Base-by-base conservation (phyloP, 2,888 invertebrate species). In the Amaurobius ferox region DNA sequence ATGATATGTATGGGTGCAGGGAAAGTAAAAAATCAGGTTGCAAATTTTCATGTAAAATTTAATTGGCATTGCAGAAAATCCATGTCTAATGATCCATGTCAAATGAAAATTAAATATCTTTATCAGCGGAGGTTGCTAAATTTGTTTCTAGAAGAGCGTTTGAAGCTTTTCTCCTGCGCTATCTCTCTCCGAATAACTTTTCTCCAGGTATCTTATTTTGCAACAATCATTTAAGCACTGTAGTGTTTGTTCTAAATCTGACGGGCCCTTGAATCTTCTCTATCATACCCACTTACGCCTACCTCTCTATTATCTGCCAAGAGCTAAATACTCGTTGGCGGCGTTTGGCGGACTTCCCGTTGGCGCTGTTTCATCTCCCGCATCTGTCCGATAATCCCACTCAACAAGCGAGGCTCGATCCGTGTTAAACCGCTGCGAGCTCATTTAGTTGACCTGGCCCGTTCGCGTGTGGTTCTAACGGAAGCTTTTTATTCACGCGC, bases 361-460 rank as follows among this genome's bases (percentile, higher is more conserved):
- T 55, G 55, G 55, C 55, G 55, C 19, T 3, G 1, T 2, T 11
- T 55, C 55, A 55, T 55, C 55, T 55, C 2, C 16, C 23, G 23
- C 55, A 55, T 55, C 55, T 55, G 55, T 55, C 55, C 55, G 44
- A 44, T 2, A 55, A 55, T 3, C 55, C 55, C 55, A 23, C 55
- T 23, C 55, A 23, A 6, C 55, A 55, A 23, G 23, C 19, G 1
- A 19, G 55, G 5, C 55, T 23, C 55, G 55, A 55, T 55, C 55
- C 55, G 55, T 23, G 55, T 55, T 55, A 23, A 55, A 55, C 55
- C 35, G 9, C 9, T 23, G 23, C 55, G 23, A 19, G 23, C 23
- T 55, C 55, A 55, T 55, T 55, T 55, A 55, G 55, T 23, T 55
- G 55, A 55, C 55, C 55, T 55, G 19, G 55, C 55, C 19, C 23